Base-by-base conservation (phyloP, 2,797 vertebrate species). In the Carduelis carduelis region DNA sequence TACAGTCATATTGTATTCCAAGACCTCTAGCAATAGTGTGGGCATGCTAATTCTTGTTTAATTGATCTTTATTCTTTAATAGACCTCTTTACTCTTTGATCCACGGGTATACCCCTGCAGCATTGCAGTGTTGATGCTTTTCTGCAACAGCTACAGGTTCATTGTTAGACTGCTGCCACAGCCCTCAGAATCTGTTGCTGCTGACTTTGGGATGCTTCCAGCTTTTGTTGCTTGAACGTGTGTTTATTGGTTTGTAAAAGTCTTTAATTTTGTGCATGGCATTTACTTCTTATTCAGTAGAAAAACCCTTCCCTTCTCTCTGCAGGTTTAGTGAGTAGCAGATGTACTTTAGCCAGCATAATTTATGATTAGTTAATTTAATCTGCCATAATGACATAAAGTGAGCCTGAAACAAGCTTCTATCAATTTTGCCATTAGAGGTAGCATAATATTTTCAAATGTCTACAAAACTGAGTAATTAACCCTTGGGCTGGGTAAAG, bases 361-460 rank as follows among this genome's bases (percentile, higher is more conserved):
- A 97, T 97, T 98, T 97, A 95, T 95, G 96, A 97, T 96, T 95
- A 95, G 91, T 95, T 96, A 97, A 97, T 97, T 98, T 97, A 97
- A 97, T 97, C 89, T 96, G 78, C 96, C 76, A 81, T 95, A 97
- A 97, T 96, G 97, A 89, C 91, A 95, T 95, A 96, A 96, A 97
- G 93, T 84, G 90, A 97, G 87, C 49, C 90, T 97, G 96, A 95
- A 97, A 96, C 93, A 97, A 97, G 89, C 78, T 95, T 92, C 90
- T 96, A 97, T 97, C 94, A 95, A 75, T 96, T 97, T 96, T 94
- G 55, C 92, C 52, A 13, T 97, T 97, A 88, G 92, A 97, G 84
- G 89, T 96, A 98, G 96, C 93, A 96, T 97, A 97, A 95, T 96
- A 97, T 97, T 97, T 97, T 96, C 75, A 95, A 94, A 97, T 91